Percentiles rank a stretch among this genome's conserved stretches.
phyloP scores from a whole-genome alignment of 2,797 vertebrate genomes.

The Rhodeus uyekii region DNA sequence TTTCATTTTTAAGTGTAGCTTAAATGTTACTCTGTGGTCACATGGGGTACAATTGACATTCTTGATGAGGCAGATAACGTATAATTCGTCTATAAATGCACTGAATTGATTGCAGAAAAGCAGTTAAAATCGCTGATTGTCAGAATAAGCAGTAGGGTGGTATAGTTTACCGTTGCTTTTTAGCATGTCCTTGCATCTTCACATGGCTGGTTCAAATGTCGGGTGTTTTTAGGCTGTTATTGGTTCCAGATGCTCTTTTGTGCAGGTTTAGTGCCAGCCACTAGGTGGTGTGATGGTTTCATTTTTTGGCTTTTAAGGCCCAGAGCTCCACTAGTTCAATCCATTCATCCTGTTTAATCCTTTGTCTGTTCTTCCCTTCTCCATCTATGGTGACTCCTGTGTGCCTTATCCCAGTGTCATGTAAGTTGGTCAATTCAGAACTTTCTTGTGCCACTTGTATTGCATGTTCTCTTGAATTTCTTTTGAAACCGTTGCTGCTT shows the following conservation, averaged over 20 bases:
- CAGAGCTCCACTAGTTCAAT: conserved; percentile 64
- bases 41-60: not conserved
- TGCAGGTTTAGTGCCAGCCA: conserved; percentile 10
- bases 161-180: not conserved
- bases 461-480: conserved; percentile 18
- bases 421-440: conserved; percentile 92
- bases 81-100: not conserved
- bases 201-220: not conserved
- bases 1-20: not conserved
- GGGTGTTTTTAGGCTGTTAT: not conserved
- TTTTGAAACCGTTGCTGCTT: not conserved
- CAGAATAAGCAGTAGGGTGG: not conserved
- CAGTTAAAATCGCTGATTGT: not conserved
- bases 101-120: not conserved
- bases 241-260: conserved; percentile 1
- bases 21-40: not conserved
- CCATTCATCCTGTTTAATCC: conserved; percentile 81
- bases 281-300: conserved; percentile 25
- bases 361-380: conserved; percentile 79
- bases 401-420: conserved; percentile 98
- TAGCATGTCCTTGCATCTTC: conserved; percentile 25
- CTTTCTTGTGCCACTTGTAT: conserved; percentile 42
- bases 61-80: not conserved
- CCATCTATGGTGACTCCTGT: conserved; percentile 85
- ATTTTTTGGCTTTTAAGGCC: conserved; percentile 54